phyloP scores from a whole-genome alignment of 30 jellyfish, hydroid and myxozoan genomes.

The Aurelia sp. region DNA sequence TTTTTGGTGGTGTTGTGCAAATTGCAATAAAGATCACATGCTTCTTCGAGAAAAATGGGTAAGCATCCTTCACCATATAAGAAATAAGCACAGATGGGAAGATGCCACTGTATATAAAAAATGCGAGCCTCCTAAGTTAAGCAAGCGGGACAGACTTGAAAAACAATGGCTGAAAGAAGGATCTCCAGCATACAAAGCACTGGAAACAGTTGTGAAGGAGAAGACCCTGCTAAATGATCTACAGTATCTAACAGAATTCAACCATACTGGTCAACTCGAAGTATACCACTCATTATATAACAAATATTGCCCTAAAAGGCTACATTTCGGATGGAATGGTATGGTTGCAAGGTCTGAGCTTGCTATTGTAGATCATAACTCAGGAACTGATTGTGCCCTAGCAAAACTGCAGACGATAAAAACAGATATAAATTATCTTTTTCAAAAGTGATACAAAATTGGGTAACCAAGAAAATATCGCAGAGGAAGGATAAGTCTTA shows the following conservation, averaged over 20 bases:
- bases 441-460: slow-evolving; percentile 37
- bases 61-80: slow-evolving; percentile 29
- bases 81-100: slow-evolving; percentile 46
- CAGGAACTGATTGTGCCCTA: slow-evolving; percentile 16
- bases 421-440: slow-evolving; percentile 21
- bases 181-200: too few species aligned
- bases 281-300: too few species aligned
- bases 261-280: too few species aligned
- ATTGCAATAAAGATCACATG: slow-evolving; percentile 27
- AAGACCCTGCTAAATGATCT: too few species aligned
- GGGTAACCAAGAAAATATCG: slow-evolving; percentile 6
- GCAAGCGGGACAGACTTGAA: slow-evolving; percentile 11
- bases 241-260: too few species aligned
- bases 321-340: slow-evolving; percentile 35
- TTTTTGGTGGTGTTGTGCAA: slow-evolving; percentile 70
- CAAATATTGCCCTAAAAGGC: too few species aligned
- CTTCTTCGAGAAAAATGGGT: neutral
- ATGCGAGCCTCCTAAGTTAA: slow-evolving; percentile 20
- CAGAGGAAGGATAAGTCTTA: slow-evolving; percentile 19
- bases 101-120: slow-evolving; percentile 5
- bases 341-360: slow-evolving; percentile 56
- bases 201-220: too few species aligned
- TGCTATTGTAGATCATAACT: slow-evolving; percentile 52
- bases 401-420: slow-evolving; percentile 37
- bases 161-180: slow-evolving; percentile 27